phyloP scores from a whole-genome alignment of 2,797 vertebrate species.

The Galagoides demidoff region DNA sequence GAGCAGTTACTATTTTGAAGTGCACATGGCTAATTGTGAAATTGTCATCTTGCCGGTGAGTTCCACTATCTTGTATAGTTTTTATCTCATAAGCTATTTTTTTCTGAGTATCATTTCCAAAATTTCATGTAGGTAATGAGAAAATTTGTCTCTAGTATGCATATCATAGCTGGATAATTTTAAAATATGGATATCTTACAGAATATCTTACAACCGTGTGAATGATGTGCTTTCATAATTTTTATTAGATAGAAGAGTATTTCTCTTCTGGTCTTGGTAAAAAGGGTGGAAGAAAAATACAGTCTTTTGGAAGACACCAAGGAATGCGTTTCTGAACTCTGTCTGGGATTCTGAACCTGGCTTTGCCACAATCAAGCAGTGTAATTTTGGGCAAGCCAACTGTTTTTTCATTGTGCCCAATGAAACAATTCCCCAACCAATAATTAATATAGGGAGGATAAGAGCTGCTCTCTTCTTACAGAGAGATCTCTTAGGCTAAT shows the following conservation, averaged over 20 bases:
- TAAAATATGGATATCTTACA: constrained; percentile 57
- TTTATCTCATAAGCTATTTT: constrained; percentile 56
- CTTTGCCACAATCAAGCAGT: background rate
- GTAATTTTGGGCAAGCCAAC: constrained; percentile 10
- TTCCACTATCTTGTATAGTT: constrained; percentile 54
- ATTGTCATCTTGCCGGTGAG: constrained; percentile 36
- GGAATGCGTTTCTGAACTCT: background rate
- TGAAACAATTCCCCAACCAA: background rate
- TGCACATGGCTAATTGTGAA: constrained; percentile 55
- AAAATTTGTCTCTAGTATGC: constrained; percentile 45
- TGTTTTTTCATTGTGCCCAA: background rate
- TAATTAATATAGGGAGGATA: constrained; percentile 55
- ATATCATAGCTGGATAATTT: constrained; percentile 29
- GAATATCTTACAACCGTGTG: constrained; percentile 37
- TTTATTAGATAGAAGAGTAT: background rate
- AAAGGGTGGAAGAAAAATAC: background rate
- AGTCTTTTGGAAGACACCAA: background rate
- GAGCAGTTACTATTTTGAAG: constrained; percentile 50
- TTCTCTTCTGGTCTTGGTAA: background rate
- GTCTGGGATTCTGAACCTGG: background rate
- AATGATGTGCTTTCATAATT: constrained; percentile 35
- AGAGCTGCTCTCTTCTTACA: background rate
- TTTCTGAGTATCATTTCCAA: constrained; percentile 53
- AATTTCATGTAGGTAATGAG: constrained; percentile 53
- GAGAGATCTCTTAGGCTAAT: background rate